phyloP scores from a whole-genome alignment of 2,113 vertebrate genomes.

The Bos taurus region DNA sequence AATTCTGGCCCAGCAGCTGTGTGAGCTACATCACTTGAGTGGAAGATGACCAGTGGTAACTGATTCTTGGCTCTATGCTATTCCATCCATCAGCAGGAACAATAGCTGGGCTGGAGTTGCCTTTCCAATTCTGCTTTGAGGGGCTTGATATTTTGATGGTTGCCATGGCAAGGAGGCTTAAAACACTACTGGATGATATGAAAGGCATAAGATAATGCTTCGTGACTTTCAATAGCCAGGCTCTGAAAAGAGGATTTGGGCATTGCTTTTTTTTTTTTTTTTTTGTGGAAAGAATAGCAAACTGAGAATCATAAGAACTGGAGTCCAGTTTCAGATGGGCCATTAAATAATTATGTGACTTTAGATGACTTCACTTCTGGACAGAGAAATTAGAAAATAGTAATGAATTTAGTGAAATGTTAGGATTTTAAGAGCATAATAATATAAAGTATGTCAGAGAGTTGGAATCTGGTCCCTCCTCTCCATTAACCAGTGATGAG shows the following conservation, averaged over 20 bases:
- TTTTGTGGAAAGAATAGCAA: neutral
- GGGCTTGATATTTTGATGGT: constrained; percentile 52
- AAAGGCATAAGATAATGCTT: constrained; percentile 42
- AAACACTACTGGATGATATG: constrained; percentile 8
- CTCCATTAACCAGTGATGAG: neutral
- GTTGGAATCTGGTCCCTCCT: neutral
- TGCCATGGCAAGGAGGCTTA: constrained; percentile 51
- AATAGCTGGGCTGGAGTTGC: neutral
- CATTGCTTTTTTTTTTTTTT: neutral
- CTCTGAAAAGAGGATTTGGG: constrained; percentile 15
- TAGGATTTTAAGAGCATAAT: neutral
- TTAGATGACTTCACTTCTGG: neutral
- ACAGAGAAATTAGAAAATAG: neutral
- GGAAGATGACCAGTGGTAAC: neutral
- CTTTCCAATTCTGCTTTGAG: neutral
- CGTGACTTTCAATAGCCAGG: neutral
- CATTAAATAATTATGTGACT: neutral
- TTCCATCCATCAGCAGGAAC: neutral
- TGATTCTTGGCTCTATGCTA: neutral
- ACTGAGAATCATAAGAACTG: neutral
- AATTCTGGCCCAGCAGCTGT: neutral
- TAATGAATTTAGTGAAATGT: neutral
- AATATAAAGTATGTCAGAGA: neutral
- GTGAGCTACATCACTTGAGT: neutral
- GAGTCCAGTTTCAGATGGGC: neutral